Conservation (phyloP, 2,113 vertebrate species). For the Heterotis niloticus region DNA sequence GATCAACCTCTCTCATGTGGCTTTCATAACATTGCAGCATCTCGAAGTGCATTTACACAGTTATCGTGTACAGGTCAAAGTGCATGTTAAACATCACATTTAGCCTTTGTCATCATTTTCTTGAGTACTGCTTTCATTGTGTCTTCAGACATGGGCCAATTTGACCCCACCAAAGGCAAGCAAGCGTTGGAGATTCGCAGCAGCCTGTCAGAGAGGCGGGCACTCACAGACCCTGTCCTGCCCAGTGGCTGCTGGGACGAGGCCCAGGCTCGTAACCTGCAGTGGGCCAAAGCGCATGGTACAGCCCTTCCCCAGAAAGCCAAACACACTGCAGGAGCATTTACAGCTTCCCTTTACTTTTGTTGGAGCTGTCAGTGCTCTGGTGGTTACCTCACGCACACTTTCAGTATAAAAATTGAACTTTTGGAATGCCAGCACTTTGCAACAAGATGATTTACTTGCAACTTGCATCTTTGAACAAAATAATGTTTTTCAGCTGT, state of each 20-base stretch:
- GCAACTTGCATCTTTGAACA: too few species aligned
- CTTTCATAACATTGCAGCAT: too few species aligned
- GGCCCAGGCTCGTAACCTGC: conserved; percentile 74
- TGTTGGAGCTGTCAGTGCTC: background rate
- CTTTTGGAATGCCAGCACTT: too few species aligned
- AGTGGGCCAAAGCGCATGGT: conserved; percentile 90
- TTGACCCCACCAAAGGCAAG: conserved; percentile 86
- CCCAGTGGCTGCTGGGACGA: conserved; percentile 62
- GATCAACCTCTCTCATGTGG: background rate
- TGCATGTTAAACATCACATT: background rate
- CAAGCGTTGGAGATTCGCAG: conserved; percentile 95
- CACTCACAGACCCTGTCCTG: conserved; percentile 78
- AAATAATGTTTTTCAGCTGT: too few species aligned
- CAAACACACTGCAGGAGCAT: background rate
- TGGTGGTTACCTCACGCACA: too few species aligned
- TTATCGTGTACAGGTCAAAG: background rate
- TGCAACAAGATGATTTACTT: too few species aligned
- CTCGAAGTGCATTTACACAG: too few species aligned
- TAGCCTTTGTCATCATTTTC: background rate
- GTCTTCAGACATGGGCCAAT: conserved; percentile 88
- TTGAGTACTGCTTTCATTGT: background rate
- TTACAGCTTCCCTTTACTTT: background rate
- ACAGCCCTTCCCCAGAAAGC: background rate
- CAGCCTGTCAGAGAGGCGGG: conserved; percentile 85
- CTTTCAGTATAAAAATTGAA: too few species aligned